phyloP scores from a whole-genome alignment of 1,140 invertebrate species.

The Trichomalopsis sarcophagae region DNA sequence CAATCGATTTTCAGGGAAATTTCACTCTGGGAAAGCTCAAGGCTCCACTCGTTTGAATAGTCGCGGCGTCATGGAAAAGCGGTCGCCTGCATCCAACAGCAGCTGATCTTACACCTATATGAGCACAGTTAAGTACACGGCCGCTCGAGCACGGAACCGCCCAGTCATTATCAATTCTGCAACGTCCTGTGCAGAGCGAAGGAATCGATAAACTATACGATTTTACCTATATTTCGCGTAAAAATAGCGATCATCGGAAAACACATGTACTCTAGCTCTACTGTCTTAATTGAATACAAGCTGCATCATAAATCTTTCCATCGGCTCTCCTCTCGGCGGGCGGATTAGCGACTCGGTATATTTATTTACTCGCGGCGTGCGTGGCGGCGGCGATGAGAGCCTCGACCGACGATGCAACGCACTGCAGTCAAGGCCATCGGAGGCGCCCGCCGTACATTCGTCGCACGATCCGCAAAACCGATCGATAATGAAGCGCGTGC shows the following conservation, averaged over 20 bases:
- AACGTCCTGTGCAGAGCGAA: conserved; percentile 6
- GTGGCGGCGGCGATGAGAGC: neutral
- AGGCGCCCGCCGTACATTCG: neutral
- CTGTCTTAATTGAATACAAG: too few species aligned
- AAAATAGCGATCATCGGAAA: too few species aligned
- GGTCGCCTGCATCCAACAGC: neutral
- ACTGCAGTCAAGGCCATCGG: conserved; percentile 18
- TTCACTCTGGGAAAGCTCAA: neutral
- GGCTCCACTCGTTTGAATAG: neutral
- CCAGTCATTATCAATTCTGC: conserved; percentile 26
- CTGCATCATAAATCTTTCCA: too few species aligned
- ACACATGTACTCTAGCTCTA: too few species aligned
- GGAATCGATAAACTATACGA: neutral
- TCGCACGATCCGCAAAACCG: neutral
- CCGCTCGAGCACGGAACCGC: neutral
- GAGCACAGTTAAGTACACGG: neutral
- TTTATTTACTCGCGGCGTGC: too few species aligned
- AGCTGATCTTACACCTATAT: neutral
- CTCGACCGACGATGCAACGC: neutral
- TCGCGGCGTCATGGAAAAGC: neutral
- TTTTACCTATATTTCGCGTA: neutral
- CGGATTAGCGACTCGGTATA: too few species aligned
- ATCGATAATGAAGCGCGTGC: conserved; percentile 26
- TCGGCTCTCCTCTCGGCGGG: too few species aligned
- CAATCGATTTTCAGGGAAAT: neutral